Base-by-base conservation (phyloP, 2,888 invertebrate species). In the Eupithecia subumbrata region DNA sequence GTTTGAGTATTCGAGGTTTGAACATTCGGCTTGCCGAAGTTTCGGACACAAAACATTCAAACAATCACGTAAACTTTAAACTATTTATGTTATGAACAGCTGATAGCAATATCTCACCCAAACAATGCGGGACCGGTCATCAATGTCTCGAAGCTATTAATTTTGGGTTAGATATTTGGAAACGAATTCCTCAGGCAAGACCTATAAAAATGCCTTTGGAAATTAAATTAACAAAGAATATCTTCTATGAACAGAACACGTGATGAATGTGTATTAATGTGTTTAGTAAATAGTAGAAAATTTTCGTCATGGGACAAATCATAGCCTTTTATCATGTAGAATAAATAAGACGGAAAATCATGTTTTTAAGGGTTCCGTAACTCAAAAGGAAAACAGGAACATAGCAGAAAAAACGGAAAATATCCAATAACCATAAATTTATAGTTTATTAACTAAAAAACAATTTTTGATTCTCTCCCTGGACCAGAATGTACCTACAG, bases 71-170 rank as follows among this genome's bases (percentile, higher is more conserved):
- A 22, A 56, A 22, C 60, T 60, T 60, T 25, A 22, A 16, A 56
- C 56, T 60, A 22, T 56, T 22, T 40, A 40, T n/a, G 43, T 8
- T 22, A 11, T 70, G 48, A 84, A 81, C 91, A 91, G 88, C 91
- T 92, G 91, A 85, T 80, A 69, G 77, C 81, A 66, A 89, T 92
- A 89, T 86, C 83, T 91, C 84, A 83, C 76, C 66, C 75, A 79
- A 81, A 85, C 86, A 84, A 86, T 86, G 82, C 82, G 83, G 76
- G 77, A n/a, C 14, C 77, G 11, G 64, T 73, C 83, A 84, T 85
- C 83, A 87, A 88, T 83, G 86, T 86, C 86, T 78, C 67, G 72
- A 78, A 80, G 79, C 85, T 86, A 89, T 90, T 88, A 86, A 89
- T 89, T 87, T 83, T 77, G 68, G 43, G 75, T 79, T 85, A 48